These are phyloP conservation scores for Eueremaeus valkanovi DNA, from an alignment of 2,888 invertebrate genomes.

Conservation along the genomic window DNA sequence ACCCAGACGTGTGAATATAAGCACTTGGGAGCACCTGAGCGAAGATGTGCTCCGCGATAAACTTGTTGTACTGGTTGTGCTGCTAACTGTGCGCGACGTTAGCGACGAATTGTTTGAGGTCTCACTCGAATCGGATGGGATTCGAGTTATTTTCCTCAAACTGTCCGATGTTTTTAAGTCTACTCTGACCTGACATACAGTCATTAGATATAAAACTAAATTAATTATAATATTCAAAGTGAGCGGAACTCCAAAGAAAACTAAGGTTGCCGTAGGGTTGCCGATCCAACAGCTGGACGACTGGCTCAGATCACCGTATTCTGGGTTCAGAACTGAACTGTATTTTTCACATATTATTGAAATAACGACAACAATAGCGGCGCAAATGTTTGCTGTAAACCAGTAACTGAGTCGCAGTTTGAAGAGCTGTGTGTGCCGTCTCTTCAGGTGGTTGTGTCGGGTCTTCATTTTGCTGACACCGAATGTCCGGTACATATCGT, in stretches of 20 bases:
- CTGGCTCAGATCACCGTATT: constrained; percentile 45
- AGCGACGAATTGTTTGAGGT: neutral
- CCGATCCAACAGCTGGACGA: constrained; percentile 48
- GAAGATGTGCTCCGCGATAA: neutral
- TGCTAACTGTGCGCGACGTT: no score
- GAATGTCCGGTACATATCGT: constrained; percentile 53
- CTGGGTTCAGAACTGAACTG: constrained; percentile 41
- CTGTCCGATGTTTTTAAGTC: constrained; percentile 40
- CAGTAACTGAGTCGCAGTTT: constrained; percentile 46
- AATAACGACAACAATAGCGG: constrained; percentile 50
- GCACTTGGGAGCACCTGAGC: no score
- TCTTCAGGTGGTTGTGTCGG: constrained; percentile 43
- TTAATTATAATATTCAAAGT: constrained; percentile 47
- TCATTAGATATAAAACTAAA: constrained; percentile 47
- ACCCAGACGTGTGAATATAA: constrained; percentile 48
- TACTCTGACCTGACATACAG: constrained; percentile 46
- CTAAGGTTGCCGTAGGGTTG: constrained; percentile 44
- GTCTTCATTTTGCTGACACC: constrained; percentile 46
- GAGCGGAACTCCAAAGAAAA: constrained; percentile 48
- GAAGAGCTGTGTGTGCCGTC: constrained; percentile 44
- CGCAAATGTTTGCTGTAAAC: constrained; percentile 52
- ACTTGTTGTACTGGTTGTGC: neutral
- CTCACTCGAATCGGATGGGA: constrained; percentile 16
- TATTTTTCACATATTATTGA: constrained; percentile 51
- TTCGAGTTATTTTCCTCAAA: constrained; percentile 18